Conservation (phyloP, 1,140 invertebrate genomes). For the Stenopsyche tienmushanensis region DNA sequence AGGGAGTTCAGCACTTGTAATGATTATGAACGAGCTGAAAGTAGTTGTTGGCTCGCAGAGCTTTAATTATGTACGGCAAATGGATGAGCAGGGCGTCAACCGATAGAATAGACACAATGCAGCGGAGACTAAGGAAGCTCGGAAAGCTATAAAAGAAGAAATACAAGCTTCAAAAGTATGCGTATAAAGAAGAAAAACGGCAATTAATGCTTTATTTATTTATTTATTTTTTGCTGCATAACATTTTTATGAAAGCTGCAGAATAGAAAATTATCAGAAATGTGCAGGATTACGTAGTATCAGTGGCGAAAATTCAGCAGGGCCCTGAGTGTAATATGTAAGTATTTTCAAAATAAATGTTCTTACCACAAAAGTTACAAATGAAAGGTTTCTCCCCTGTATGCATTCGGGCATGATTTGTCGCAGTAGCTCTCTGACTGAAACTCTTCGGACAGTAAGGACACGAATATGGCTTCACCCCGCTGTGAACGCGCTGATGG, state of each 20-base stretch:
- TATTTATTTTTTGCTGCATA: conserved; percentile 16
- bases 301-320: conserved; percentile 57
- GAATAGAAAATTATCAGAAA: conserved; percentile 47
- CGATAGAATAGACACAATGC: no score
- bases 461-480: conserved; percentile 60
- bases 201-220: no score
- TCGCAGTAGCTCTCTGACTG: conserved; percentile 51
- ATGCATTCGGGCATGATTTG: conserved; percentile 50
- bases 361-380: conserved; percentile 54
- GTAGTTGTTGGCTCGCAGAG: no score
- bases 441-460: conserved; percentile 57
- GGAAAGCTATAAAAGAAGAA: no score
- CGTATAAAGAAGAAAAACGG: no score
- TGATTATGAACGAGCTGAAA: no score
- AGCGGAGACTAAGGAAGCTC: no score
- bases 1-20: no score
- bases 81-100: no score
- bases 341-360: neutral
- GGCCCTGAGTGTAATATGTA: conserved; percentile 1
- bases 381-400: conserved; percentile 51
- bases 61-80: no score
- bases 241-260: conserved; percentile 56
- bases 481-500: conserved; percentile 63
- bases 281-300: no score
- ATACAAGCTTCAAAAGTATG: no score